A percentile compares a stretch with the other conserved stretches of the same genome.
Evolutionary conservation across 2,797 vertebrate genomes (phyloP).

Genomic region (Sebastes cheni): DNA sequence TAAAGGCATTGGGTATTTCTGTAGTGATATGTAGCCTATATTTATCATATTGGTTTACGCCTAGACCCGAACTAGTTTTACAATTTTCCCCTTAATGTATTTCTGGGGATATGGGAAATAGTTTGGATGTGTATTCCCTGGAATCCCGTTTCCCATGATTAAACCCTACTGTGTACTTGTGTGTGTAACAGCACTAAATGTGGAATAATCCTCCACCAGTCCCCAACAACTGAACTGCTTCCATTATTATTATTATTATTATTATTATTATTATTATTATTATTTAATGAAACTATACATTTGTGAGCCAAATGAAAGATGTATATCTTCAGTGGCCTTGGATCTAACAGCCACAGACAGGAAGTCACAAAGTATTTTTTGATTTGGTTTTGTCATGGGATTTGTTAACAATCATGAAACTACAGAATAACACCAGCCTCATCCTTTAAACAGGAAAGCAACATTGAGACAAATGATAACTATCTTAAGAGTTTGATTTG

Average conservation of each 20-base stretch:
- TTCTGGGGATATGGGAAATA: not conserved
- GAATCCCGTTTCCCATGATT: not conserved
- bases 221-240: no score
- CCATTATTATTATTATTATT: not conserved
- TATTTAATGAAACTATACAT: not conserved
- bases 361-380: not conserved
- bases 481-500: not conserved
- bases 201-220: not conserved
- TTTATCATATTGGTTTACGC: no score
- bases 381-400: not conserved
- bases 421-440: not conserved
- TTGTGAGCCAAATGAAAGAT: not conserved
- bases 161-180: not conserved
- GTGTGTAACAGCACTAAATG: not conserved
- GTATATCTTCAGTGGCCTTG: not conserved
- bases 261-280: no score
- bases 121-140: not conserved
- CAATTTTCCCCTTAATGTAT: not conserved
- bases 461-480: not conserved
- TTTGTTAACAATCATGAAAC: not conserved
- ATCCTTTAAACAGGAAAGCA: not conserved
- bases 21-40: not conserved
- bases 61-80: not conserved
- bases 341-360: not conserved
- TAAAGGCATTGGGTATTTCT: not conserved